These are phyloP conservation scores for Bombus polaris DNA, from an alignment of 1,140 invertebrate species.

Conservation along the genomic window DNA sequence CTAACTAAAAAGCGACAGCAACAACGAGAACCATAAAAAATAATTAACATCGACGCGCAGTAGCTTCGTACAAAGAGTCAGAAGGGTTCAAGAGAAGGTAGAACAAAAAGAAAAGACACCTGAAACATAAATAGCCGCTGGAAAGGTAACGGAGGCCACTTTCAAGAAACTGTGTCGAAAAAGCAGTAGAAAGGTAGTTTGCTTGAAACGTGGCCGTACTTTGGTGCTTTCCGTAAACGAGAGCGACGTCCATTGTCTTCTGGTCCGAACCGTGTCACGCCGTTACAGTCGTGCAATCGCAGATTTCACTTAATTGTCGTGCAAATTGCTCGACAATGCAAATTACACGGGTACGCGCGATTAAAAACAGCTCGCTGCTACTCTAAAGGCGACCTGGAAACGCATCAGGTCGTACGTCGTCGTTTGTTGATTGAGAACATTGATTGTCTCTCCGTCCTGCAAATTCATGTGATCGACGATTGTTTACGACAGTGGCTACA, in stretches of 20 bases:
- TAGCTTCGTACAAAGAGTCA: not conserved
- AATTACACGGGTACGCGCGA: slow-evolving; percentile 10
- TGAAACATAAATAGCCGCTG: slow-evolving; percentile 17
- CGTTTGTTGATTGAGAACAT: no score
- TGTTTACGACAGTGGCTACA: no score
- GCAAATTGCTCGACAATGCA: slow-evolving; percentile 35
- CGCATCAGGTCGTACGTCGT: no score
- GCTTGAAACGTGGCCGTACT: slow-evolving; percentile 13
- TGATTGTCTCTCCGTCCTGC: accelerated
- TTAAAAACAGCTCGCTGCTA: slow-evolving; percentile 23
- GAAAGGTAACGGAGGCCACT: slow-evolving; percentile 31
- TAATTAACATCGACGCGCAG: not conserved
- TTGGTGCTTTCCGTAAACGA: slow-evolving; percentile 34
- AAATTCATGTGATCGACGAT: not conserved
- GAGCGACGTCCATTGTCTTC: slow-evolving; percentile 38
- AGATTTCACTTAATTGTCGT: slow-evolving; percentile 30
- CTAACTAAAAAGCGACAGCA: not conserved
- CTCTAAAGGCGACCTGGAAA: not conserved
- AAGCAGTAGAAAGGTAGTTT: not conserved
- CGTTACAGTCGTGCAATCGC: slow-evolving; percentile 10
- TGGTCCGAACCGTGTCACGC: slow-evolving; percentile 30
- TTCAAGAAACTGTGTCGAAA: slow-evolving; percentile 33
- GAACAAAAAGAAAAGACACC: not conserved
- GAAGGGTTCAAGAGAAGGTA: not conserved
- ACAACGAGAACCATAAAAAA: not conserved